phyloP scores from a whole-genome alignment of 2,797 vertebrate species.

The Gastrophryne carolinensis region DNA sequence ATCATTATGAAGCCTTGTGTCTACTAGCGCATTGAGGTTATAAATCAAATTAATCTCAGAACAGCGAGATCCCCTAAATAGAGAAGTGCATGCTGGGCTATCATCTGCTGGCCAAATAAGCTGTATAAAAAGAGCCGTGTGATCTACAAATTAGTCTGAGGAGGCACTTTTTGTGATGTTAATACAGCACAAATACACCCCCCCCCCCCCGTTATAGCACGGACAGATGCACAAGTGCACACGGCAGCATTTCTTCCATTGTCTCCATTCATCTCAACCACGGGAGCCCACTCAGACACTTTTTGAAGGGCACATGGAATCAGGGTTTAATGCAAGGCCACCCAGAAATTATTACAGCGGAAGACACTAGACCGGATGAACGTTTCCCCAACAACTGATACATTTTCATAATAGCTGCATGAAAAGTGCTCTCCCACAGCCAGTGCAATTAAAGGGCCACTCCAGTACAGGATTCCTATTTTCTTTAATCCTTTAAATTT shows the following conservation, averaged over 20 bases:
- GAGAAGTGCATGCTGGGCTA: conserved; percentile 67
- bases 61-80: conserved; percentile 62
- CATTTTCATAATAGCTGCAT: no score
- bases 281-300: not conserved
- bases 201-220: conserved; percentile 43
- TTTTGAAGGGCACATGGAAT: no score
- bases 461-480: no score
- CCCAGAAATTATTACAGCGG: no score
- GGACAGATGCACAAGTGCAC: conserved; percentile 1
- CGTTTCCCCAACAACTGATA: no score
- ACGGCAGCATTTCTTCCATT: conserved; percentile 10
- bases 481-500: no score
- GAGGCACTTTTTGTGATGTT: conserved; percentile 38
- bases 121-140: conserved; percentile 44
- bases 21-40: conserved; percentile 53
- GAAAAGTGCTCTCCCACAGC: no score
- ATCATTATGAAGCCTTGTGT: conserved; percentile 46
- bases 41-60: conserved; percentile 65
- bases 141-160: conserved; percentile 48
- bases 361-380: no score
- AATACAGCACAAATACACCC: conserved; percentile 37
- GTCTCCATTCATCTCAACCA: not conserved
- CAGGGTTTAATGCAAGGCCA: no score
- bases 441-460: no score
- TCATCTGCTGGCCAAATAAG: conserved; percentile 65